Evolutionary conservation across 2,888 invertebrate species (phyloP), one percentile per base, ranked within the genome.

Genomic region (Smittia aterrima): DNA sequence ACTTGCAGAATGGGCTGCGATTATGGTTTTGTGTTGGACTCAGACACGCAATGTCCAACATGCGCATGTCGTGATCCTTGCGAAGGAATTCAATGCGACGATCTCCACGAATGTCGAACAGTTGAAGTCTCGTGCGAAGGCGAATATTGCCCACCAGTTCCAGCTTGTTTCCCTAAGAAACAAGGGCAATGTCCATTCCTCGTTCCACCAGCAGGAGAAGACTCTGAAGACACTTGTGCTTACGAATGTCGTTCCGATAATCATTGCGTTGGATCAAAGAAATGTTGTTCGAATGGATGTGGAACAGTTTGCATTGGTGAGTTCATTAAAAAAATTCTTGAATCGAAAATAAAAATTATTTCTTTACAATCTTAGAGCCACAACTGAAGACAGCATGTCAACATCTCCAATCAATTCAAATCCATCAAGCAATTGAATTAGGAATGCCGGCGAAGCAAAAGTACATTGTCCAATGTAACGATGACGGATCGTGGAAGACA

Each of bases 281-380:
- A 92, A 75, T 94, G 94, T 82, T 94, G 94, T 79, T 92, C 92
- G 0, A 94, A 93, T 58, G 94, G 94, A 24, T 94, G 94, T 79
- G 93, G 93, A 0, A 93, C 93, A 0, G 90, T 91, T 77, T 93
- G 94, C 80, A 87, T 90, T 0, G 58, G 58, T 58, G 18, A 58
- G 47, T 22, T 58, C 22, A 22, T 2, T 13, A 6, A 2, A n/a
- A 58, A 22, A 22, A 3, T 18, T 58, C 22, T 58, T 2, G 2
- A 18, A 22, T 32, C 4, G 32, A 6, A 32, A 32, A 32, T 9
- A 6, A 32, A 32, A 3, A 6, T 32, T 32, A 32, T 32, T 32
- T 9, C 32, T 32, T 47, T 47, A 11, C 47, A n/a, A n/a, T n/a
- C 47, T 47, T n/a, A 64, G 85, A 87, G 62, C 90, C 92, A 0